Percentiles rank a stretch among this genome's conserved stretches.
Conservation (phyloP, 2,797 vertebrate genomes). For the Carduelis carduelis region DNA sequence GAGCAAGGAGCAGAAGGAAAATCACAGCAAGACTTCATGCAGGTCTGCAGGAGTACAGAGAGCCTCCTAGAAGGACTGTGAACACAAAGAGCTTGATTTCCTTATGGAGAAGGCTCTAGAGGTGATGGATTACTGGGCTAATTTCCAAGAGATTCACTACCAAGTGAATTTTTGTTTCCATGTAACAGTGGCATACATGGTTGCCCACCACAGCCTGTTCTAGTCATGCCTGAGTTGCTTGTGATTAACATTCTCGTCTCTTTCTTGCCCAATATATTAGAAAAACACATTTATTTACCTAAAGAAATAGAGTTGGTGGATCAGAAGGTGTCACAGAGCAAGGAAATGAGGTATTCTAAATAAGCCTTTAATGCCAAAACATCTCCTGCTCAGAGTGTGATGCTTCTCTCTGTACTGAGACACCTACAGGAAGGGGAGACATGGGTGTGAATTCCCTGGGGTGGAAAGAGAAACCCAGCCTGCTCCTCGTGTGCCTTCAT, state of each 20-base stretch:
- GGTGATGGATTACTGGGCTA: neutral
- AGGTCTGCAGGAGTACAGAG: neutral
- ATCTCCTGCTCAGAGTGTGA: neutral
- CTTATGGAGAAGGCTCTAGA: neutral
- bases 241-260: neutral
- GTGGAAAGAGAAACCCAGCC: neutral
- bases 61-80: neutral
- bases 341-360: neutral
- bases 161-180: neutral
- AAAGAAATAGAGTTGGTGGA: neutral
- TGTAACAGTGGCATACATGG: neutral
- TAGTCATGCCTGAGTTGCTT: neutral
- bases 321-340: neutral
- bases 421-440: fast-evolving
- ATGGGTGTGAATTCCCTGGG: neutral
- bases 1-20: neutral
- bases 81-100: neutral
- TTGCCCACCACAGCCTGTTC: neutral
- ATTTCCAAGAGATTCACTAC: neutral
- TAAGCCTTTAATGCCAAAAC: neutral
- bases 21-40: neutral
- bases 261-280: neutral
- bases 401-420: neutral
- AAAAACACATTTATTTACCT: neutral
- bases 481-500: neutral